These are phyloP conservation scores for Drosophila colorata DNA, from an alignment of 2,888 invertebrate genomes.

Conservation along the genomic window DNA sequence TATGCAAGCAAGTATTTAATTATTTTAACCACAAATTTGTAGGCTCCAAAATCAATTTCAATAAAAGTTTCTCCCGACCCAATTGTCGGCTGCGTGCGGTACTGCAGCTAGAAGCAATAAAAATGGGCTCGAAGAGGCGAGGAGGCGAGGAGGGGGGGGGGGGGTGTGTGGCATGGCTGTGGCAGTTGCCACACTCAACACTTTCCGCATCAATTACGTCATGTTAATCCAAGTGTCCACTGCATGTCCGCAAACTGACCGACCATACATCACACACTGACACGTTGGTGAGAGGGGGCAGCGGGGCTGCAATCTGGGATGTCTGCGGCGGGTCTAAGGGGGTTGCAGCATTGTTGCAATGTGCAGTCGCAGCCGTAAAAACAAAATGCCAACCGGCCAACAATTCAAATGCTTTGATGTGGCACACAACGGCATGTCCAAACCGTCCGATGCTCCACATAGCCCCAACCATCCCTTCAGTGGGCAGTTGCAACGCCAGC, in stretches of 20 bases:
- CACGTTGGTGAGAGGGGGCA: slow-evolving; percentile 4
- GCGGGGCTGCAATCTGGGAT: not conserved
- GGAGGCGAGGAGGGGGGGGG: not conserved
- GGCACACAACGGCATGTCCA: slow-evolving; percentile 33
- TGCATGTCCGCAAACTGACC: slow-evolving; percentile 84
- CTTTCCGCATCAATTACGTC: slow-evolving; percentile 82
- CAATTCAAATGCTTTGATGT: slow-evolving; percentile 78
- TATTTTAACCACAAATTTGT: not conserved
- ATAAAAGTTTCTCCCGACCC: slow-evolving; percentile 31
- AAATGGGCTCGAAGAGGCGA: not conserved
- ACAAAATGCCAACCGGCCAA: slow-evolving; percentile 58
- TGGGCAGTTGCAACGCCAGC: slow-evolving; percentile 64
- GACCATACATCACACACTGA: slow-evolving; percentile 83
- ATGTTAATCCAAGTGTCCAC: slow-evolving; percentile 83
- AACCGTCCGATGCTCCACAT: not conserved
- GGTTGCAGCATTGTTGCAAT: slow-evolving; percentile 68
- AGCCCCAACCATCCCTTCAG: not conserved
- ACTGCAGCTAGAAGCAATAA: slow-evolving; percentile 1
- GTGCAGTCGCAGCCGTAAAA: slow-evolving; percentile 64
- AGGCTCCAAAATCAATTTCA: slow-evolving; percentile 56
- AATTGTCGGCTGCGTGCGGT: slow-evolving; percentile 5
- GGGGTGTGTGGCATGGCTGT: slow-evolving; percentile 4
- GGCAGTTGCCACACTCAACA: slow-evolving; percentile 80
- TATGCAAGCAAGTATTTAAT: not conserved
- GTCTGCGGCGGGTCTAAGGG: not conserved